A percentile compares a stretch with the other conserved stretches of the same genome.
These are phyloP conservation scores for Microcebus tavaratra DNA, from an alignment of 2,113 vertebrate species.

Conservation along the genomic window DNA sequence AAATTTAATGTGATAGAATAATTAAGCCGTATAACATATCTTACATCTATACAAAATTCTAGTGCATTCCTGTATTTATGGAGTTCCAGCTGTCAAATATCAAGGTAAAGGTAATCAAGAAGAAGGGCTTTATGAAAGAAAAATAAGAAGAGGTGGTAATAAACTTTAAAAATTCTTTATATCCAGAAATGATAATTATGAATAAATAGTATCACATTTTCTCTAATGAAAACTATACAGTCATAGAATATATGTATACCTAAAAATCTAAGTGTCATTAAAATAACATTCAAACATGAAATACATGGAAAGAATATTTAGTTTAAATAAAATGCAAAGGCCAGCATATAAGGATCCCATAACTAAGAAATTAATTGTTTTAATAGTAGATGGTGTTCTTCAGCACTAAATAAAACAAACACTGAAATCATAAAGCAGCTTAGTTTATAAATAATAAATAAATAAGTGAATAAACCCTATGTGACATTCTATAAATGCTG, in stretches of 20 bases:
- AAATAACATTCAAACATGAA: neutral
- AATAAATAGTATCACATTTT: neutral
- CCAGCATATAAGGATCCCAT: neutral
- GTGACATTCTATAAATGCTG: neutral
- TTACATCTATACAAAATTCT: neutral
- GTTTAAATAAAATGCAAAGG: neutral
- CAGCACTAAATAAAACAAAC: neutral
- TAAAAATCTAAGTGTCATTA: neutral
- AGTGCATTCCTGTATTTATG: neutral
- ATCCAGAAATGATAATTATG: neutral
- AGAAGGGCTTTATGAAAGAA: neutral
- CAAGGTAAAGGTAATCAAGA: neutral
- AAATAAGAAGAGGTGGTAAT: neutral
- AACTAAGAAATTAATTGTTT: neutral
- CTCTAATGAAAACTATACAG: neutral
- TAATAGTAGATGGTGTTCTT: neutral
- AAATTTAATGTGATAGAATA: neutral
- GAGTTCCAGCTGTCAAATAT: neutral
- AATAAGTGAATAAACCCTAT: neutral
- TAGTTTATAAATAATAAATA: neutral
- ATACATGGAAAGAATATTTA: neutral
- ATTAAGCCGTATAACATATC: neutral
- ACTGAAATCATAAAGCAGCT: rapidly evolving
- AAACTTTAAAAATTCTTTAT: neutral
- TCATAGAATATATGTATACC: neutral